Evolutionary conservation across 2,797 vertebrate species (phyloP).

Genomic region (Diplodus sargus): DNA sequence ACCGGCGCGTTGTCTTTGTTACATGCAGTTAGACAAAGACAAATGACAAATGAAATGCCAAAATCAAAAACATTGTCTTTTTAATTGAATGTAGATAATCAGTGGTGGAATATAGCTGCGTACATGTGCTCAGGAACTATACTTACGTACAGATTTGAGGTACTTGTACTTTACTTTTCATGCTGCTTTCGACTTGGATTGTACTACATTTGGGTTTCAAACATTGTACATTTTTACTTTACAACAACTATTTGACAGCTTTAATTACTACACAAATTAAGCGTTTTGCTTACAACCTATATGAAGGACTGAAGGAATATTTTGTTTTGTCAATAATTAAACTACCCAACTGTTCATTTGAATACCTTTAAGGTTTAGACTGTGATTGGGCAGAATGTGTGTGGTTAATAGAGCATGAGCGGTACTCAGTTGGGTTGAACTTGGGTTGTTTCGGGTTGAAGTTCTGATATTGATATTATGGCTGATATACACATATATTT

Average conservation of each 20-base stretch:
- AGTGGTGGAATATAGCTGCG: not conserved
- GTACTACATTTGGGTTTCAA: not conserved
- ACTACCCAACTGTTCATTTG: not conserved
- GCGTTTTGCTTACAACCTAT: not conserved
- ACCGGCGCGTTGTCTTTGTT: constrained; percentile 2
- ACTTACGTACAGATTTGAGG: not conserved
- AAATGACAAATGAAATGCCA: not conserved
- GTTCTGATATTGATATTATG: too few species aligned
- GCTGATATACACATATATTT: too few species aligned
- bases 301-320: not conserved
- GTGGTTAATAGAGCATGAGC: too few species aligned
- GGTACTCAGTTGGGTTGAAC: too few species aligned
- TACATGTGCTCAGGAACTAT: not conserved
- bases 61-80: not conserved
- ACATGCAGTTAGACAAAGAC: constrained; percentile 4
- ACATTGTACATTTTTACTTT: not conserved
- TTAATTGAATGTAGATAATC: not conserved
- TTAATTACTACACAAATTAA: not conserved
- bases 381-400: not conserved
- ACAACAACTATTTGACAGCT: not conserved
- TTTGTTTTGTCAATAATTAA: not conserved
- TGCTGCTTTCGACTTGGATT: not conserved
- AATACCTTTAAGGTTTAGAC: not conserved
- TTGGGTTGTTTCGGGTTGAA: too few species aligned
- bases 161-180: not conserved